These are phyloP conservation scores for Nemotelus pantherinus DNA, from an alignment of 2,888 invertebrate genomes.

Conservation along the genomic window DNA sequence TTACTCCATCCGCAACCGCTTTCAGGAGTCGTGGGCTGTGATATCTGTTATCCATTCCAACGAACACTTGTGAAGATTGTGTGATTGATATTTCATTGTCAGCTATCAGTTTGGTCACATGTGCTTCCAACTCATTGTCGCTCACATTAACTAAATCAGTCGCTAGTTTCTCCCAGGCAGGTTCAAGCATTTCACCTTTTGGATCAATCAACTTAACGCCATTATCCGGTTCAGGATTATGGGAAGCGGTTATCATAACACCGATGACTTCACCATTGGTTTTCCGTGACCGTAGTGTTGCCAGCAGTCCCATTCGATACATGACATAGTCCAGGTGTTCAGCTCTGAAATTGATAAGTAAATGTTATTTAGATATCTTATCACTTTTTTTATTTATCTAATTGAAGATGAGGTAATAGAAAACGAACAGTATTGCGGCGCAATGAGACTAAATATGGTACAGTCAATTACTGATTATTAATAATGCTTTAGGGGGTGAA, in stretches of 20 bases:
- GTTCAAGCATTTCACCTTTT: conserved; percentile 94
- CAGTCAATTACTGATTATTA: too few species aligned
- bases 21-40: conserved; percentile 82
- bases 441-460: too few species aligned
- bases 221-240: conserved; percentile 96
- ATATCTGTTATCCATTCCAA: conserved; percentile 76
- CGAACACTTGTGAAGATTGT: conserved; percentile 77
- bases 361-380: conserved; percentile 15
- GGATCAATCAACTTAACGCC: conserved; percentile 97
- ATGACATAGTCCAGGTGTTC: conserved; percentile 87
- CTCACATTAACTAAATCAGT: conserved; percentile 87
- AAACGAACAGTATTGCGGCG: too few species aligned
- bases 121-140: conserved; percentile 77
- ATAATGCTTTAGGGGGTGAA: too few species aligned
- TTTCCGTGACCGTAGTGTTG: conserved; percentile 85
- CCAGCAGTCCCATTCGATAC: conserved; percentile 93
- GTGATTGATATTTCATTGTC: conserved; percentile 78
- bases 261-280: conserved; percentile 90
- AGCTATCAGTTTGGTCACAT: conserved; percentile 76
- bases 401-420: too few species aligned
- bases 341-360: conserved; percentile 72
- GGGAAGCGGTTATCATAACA: conserved; percentile 99
- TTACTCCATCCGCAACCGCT: conserved; percentile 84
- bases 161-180: conserved; percentile 90
- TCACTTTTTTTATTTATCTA: too few species aligned